Evolutionary conservation across 1,140 invertebrate species (phyloP).

Genomic region (Aphelinus atriplicis): DNA sequence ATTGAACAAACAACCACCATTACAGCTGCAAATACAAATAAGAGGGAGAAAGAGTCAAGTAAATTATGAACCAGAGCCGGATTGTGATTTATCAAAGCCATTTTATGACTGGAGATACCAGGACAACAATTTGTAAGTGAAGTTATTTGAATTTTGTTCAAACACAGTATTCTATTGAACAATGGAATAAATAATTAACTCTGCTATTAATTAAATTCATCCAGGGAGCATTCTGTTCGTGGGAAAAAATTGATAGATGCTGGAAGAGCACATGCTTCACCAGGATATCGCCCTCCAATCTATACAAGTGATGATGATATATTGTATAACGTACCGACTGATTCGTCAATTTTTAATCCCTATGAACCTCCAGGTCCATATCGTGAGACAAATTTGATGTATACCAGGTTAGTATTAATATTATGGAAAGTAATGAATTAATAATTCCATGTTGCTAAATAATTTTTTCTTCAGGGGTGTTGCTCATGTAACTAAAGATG

Average conservation of each 20-base stretch:
- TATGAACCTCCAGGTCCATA: conserved; percentile 49
- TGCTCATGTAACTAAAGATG: conserved; percentile 47
- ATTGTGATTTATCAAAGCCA: conserved; percentile 16
- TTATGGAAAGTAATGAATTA: conserved; percentile 1
- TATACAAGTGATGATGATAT: conserved; percentile 41
- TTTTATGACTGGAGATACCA: conserved; percentile 26
- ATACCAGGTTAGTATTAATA: conserved; percentile 50
- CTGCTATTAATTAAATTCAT: conserved; percentile 30
- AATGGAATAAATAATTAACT: conserved; percentile 17
- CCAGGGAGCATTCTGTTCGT: conserved; percentile 19
- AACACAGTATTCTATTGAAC: conserved; percentile 20
- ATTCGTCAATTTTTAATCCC: conserved; percentile 44
- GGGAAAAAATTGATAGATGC: not conserved
- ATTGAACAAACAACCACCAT: conserved; percentile 3
- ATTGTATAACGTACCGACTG: conserved; percentile 38
- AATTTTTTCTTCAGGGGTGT: conserved; percentile 46
- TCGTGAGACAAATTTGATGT: conserved; percentile 52
- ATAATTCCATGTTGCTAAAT: not conserved
- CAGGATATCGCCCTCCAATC: not conserved
- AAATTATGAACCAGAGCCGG: not conserved
- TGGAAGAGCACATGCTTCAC: conserved; percentile 15
- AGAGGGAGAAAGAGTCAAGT: conserved; percentile 19
- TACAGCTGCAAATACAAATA: conserved; percentile 14
- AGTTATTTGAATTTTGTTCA: not conserved
- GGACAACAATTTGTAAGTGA: conserved; percentile 28